phyloP scores from a whole-genome alignment of 2,888 invertebrate species.

The Lasioglossum pauxillum region DNA sequence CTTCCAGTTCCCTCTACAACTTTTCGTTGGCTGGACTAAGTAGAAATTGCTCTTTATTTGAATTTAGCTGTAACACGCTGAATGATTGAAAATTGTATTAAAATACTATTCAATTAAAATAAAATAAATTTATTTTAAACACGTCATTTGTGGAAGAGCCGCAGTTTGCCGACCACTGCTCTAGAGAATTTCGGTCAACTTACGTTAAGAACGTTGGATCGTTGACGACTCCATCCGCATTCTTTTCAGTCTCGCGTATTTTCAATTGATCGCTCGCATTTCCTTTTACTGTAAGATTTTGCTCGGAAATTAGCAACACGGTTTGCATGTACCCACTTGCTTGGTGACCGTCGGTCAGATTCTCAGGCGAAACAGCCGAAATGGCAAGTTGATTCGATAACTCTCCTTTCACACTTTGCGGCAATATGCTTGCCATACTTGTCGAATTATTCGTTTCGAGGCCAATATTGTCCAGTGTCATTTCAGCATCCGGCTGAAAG shows the following conservation, averaged over 20 bases:
- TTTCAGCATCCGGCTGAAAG: constrained; percentile 74
- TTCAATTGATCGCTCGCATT: background rate
- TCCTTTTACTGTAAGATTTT: constrained; percentile 60
- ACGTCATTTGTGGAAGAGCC: too few species aligned
- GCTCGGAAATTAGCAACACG: constrained; percentile 68
- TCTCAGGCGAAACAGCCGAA: constrained; percentile 51
- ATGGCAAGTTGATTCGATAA: constrained; percentile 45
- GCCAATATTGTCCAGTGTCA: constrained; percentile 70
- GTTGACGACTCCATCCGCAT: background rate
- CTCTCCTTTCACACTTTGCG: constrained; percentile 73
- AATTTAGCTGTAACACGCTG: too few species aligned
- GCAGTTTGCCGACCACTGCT: too few species aligned
- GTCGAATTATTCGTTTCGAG: constrained; percentile 75
- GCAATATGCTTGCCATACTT: constrained; percentile 78
- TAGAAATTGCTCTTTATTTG: too few species aligned
- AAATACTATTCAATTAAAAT: too few species aligned
- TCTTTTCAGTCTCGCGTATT: background rate
- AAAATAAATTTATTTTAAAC: too few species aligned
- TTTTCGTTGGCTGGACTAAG: too few species aligned
- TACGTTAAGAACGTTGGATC: constrained; percentile 51
- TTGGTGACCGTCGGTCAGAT: constrained; percentile 58
- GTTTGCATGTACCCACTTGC: constrained; percentile 25
- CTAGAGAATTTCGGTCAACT: constrained; percentile 25
- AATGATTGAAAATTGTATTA: too few species aligned
- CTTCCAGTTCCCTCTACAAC: too few species aligned